These are phyloP conservation scores for Heliconius charithonia DNA, from an alignment of 2,888 invertebrate genomes.

Conservation along the genomic window DNA sequence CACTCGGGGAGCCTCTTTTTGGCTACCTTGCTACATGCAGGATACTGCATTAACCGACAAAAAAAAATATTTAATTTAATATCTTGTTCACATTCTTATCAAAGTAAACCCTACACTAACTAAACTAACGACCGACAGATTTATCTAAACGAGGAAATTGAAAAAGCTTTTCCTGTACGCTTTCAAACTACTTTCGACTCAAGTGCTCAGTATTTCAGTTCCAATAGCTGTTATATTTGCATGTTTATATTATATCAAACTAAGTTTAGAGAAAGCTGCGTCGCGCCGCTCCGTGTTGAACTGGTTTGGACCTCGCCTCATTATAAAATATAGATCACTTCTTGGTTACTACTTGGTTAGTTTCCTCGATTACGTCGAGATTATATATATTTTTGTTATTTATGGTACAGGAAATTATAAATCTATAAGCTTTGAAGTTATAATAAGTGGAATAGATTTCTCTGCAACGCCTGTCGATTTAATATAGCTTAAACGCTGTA, in stretches of 20 bases:
- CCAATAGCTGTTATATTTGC: background rate
- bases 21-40: too few species aligned
- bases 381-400: constrained; percentile 30
- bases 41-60: too few species aligned
- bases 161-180: constrained; percentile 9
- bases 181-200: constrained; percentile 6
- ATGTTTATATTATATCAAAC: constrained; percentile 23
- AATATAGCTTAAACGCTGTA: constrained; percentile 17
- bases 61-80: background rate
- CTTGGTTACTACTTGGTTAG: constrained; percentile 14
- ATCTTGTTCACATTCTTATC: background rate
- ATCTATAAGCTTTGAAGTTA: constrained; percentile 9
- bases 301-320: constrained; percentile 1
- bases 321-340: constrained; percentile 17
- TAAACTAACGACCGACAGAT: background rate
- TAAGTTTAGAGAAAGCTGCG: constrained; percentile 35
- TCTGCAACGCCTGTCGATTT: constrained; percentile 27
- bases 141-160: constrained; percentile 4
- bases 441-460: constrained; percentile 2
- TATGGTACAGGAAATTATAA: constrained; percentile 31
- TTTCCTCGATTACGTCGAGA: constrained; percentile 27
- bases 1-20: too few species aligned
- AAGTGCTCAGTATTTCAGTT: constrained; percentile 5
- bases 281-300: background rate
- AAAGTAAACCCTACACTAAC: background rate